Conservation (phyloP, 2,113 vertebrate species). For the Ardeotis arabs region DNA sequence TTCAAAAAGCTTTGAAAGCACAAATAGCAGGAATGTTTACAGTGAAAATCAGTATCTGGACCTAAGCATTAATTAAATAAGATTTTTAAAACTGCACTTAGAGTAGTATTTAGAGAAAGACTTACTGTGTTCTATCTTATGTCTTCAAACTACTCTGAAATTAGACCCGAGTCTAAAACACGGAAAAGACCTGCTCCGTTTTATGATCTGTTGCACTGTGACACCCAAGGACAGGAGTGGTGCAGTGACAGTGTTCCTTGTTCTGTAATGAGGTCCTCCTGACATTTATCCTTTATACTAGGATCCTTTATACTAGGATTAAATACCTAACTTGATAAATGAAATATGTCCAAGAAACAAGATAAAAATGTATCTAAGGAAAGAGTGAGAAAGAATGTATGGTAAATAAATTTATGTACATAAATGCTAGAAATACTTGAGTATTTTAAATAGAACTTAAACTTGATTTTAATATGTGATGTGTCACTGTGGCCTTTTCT, state of each 20-base stretch:
- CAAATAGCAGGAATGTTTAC: neutral
- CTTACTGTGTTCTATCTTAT: rapidly evolving
- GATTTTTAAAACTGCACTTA: neutral
- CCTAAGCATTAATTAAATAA: neutral
- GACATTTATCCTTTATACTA: neutral
- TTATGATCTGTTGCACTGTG: neutral
- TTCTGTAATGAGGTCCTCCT: neutral
- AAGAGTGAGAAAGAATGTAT: neutral
- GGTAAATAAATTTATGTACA: constrained; percentile 9
- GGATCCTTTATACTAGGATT: neutral
- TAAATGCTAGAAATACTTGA: constrained; percentile 44
- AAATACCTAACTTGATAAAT: neutral
- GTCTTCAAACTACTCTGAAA: neutral
- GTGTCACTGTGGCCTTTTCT: constrained; percentile 14
- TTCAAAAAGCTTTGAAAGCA: neutral
- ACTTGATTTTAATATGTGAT: constrained; percentile 49
- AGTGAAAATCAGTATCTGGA: neutral
- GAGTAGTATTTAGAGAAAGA: neutral
- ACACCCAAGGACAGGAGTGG: neutral
- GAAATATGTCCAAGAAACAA: neutral
- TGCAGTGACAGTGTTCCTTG: neutral
- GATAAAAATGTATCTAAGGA: neutral
- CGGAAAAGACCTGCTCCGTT: neutral
- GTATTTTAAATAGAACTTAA: constrained; percentile 35
- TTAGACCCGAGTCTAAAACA: neutral